Evolutionary conservation across 1,140 invertebrate genomes (phyloP), one percentile per base, ranked within the genome.

Genomic region (roundworm (Caenorhabditis elegans)): DNA sequence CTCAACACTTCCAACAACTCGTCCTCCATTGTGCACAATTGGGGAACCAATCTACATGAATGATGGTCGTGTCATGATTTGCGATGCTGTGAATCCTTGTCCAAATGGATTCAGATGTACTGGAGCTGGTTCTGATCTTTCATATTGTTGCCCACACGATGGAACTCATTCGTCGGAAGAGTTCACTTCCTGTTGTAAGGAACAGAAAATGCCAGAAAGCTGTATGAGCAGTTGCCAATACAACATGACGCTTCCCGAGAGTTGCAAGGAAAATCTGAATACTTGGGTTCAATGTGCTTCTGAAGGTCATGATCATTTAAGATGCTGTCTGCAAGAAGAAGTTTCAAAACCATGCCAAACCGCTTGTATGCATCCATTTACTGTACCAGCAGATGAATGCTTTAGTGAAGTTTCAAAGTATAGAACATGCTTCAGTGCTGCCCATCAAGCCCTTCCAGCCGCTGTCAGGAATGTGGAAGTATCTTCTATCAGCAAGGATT

Each of bases 251-350:
- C 55, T 79, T 13, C 49, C 79, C 24, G 76, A 55, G 6, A 34
- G 36, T 11, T 83, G 82, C 53, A 81, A 51, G 17, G 70, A 60
- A 5, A 28, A 79, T 79, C 15, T 83, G n/a, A 83, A 83, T 60
- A 39, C 13, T n/a, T 83, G 82, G 82, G 43, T 83, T 19, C 76
- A 79, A 47, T 83, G 82, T 79, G 82, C 76, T 19, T 83, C 82
- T 13, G 76, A 83, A 70, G 82, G 82, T 22, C 76, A 83, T 15
- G 82, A 83, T 26, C 82, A 83, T 51, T 79, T 65, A 17, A 78
- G 77, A 19, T 83, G 82, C 43, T 83, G 82, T 36, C 34, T 47
- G 34, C 34, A 78, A 46, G 82, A 83, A 55, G 60, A 70, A 34
- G 60, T 83, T 22, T 19, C 39, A 13, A 46, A 83, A n/a, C 24